Conservation (phyloP, 2,888 invertebrate genomes). For the Amphipoea oculea region DNA sequence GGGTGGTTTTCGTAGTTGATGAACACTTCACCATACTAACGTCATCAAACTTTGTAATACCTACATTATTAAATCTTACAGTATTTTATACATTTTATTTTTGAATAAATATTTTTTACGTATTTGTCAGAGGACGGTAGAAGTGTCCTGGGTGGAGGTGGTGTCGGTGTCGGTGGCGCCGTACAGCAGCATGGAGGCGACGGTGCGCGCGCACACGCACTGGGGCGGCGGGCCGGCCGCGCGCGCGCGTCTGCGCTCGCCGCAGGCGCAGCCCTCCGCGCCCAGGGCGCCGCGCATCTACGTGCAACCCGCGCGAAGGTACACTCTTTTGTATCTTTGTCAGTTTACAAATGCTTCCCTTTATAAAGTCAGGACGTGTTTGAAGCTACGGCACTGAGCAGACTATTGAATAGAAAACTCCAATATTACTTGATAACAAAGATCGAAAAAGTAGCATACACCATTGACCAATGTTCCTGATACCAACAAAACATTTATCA, state of each 20-base stretch:
- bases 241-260: conserved; percentile 92
- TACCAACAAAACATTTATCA: background rate
- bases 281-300: conserved; percentile 94
- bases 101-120: too few species aligned
- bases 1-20: too few species aligned
- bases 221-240: conserved; percentile 95
- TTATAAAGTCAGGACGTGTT: background rate
- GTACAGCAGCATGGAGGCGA: conserved; percentile 93
- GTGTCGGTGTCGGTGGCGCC: conserved; percentile 89
- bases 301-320: conserved; percentile 84
- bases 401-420: background rate
- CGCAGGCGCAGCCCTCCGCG: conserved; percentile 94
- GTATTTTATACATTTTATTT: too few species aligned
- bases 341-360: background rate
- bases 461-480: background rate
- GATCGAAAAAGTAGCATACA: background rate
- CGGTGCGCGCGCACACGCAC: conserved; percentile 95
- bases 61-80: too few species aligned
- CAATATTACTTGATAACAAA: background rate
- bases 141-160: conserved; percentile 86
- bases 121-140: conserved; percentile 32
- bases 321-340: background rate
- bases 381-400: background rate
- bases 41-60: too few species aligned
- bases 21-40: too few species aligned